These are phyloP conservation scores for Clinocottus analis DNA, from an alignment of 2,113 vertebrate genomes.

Conservation along the genomic window DNA sequence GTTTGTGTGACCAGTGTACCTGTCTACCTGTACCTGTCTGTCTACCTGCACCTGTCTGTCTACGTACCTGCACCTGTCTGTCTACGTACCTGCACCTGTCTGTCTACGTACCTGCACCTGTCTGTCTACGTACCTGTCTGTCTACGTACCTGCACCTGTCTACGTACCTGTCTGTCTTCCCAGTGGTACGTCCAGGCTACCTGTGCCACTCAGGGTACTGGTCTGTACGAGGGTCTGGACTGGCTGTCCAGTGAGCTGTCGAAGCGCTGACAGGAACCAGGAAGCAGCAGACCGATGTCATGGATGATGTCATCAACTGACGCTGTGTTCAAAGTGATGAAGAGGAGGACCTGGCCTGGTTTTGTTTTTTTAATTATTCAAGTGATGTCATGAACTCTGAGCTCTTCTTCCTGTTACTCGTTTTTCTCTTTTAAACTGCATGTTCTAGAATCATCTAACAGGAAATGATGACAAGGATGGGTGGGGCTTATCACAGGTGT, in stretches of 20 bases:
- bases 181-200: constrained; percentile 92
- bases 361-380: constrained; percentile 68
- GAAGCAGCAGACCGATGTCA: constrained; percentile 47
- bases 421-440: constrained; percentile 72
- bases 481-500: constrained; percentile 12
- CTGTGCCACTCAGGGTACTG: constrained; percentile 90
- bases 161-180: neutral
- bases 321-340: constrained; percentile 38
- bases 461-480: neutral
- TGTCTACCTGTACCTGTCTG: no score
- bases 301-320: no score
- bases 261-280: constrained; percentile 67
- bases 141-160: no score
- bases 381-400: constrained; percentile 78
- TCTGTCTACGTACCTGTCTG: no score
- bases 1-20: no score
- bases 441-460: constrained; percentile 71
- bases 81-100: neutral
- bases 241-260: constrained; percentile 91
- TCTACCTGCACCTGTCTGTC: no score
- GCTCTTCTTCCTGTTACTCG: constrained; percentile 59
- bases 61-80: no score
- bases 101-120: no score
- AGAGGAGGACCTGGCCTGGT: constrained; percentile 39
- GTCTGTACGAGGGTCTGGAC: constrained; percentile 91